Evolutionary conservation across 2,113 vertebrate species (phyloP), one percentile per base, ranked within the genome.

Genomic region (Puffinus mauretanicus): DNA sequence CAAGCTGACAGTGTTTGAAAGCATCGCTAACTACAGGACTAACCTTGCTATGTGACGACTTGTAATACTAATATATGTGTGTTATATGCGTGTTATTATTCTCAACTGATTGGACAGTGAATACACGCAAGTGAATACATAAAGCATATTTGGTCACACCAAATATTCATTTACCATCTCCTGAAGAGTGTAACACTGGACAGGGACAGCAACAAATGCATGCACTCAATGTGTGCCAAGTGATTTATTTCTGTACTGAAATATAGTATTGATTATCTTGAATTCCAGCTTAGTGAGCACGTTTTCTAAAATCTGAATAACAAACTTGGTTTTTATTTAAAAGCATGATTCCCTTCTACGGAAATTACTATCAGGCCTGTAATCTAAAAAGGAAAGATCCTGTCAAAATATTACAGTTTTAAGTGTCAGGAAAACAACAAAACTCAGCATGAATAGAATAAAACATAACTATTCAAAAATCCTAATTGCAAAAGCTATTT

Each of bases 401-500:
- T 73, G 49, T 69, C 58, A 82, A 93, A 95, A 86, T 60, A 75
- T 8, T 8, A 22, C 21, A 55, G 42, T 88, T 90, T 81, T 58
- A 92, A 76, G 9, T 52, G 17, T 32, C 22, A 44, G 29, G 25
- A 38, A 94, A 95, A 86, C 60, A 64, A 70, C 2, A 76, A 71
- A 86, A 91, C 62, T 77, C 44, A 55, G 26, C 29, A 66, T 24
- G 46, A 93, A 62, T 27, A 80, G 29, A 65, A 66, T 36, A 64
- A 87, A 71, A 72, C 4, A 17, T 47, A 77, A 88, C 55, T 82
- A 42, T n/a, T 72, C 2, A 49, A 90, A 94, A 88, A 38, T 60
- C 14, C 64, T 57, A 93, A 90, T 9, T 83, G 64, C 42, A 95
- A 80, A 94, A 86, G 36, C 58, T 77, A 77, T 85, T 93, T 93